A percentile compares a stretch with the other conserved stretches of the same genome.
phyloP scores from a whole-genome alignment of 2,888 invertebrate species.

The Vesta saturnalis region DNA sequence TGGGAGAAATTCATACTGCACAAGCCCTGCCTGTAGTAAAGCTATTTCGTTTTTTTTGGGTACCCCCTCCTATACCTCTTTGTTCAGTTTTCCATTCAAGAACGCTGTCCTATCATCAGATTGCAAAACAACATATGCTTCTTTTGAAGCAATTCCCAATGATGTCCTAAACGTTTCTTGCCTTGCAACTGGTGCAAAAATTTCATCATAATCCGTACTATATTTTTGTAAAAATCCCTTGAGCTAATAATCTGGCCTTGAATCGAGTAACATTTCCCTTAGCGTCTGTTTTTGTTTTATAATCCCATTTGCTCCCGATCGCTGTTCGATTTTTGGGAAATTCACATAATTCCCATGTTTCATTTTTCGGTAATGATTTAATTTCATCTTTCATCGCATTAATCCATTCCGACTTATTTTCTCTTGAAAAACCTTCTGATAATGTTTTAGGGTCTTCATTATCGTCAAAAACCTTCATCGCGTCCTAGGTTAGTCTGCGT shows the following conservation, averaged over 20 bases:
- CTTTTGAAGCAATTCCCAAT: conserved; percentile 38
- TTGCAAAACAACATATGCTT: conserved; percentile 39
- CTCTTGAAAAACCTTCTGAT: conserved; percentile 25
- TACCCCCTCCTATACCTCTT: conserved; percentile 43
- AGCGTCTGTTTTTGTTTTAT: conserved; percentile 40
- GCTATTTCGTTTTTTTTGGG: no score
- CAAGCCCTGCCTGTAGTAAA: no score
- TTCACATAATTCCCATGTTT: conserved; percentile 43
- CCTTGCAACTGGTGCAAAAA: no score
- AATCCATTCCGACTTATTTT: no score
- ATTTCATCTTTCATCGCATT: conserved; percentile 39
- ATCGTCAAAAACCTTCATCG: not conserved
- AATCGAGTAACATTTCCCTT: conserved; percentile 35
- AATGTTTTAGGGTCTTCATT: conserved; percentile 8
- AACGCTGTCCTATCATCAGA: no score
- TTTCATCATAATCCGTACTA: conserved; percentile 32
- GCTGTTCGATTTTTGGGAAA: conserved; percentile 36
- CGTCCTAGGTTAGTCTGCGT: not conserved
- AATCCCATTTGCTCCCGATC: conserved; percentile 45
- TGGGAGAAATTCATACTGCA: no score
- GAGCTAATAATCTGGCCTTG: conserved; percentile 42
- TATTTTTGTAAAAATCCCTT: conserved; percentile 40
- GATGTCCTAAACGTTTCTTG: conserved; percentile 35
- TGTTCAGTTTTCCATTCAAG: conserved; percentile 43
- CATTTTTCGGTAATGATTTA: conserved; percentile 34